A percentile compares a stretch with the other conserved stretches of the same genome.
Evolutionary conservation across 2,113 vertebrate species (phyloP).

Genomic region (Zosterops borbonicus): DNA sequence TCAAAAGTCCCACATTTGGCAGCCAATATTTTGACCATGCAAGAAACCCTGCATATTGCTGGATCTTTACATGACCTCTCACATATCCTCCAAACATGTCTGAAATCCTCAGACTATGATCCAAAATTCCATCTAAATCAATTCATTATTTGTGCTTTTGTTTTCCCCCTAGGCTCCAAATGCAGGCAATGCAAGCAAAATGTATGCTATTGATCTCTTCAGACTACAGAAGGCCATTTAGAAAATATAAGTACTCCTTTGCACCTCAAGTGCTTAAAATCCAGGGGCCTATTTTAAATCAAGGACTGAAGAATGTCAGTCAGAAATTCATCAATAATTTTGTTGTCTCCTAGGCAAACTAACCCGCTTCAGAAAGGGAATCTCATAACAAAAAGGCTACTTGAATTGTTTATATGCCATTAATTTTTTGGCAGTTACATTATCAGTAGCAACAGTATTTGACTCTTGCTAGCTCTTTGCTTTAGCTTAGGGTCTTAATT

Average conservation of each 20-base stretch:
- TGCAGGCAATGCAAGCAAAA: neutral
- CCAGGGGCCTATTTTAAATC: neutral
- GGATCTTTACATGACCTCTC: neutral
- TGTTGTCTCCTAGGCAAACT: neutral
- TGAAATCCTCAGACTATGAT: neutral
- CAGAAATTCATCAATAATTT: neutral
- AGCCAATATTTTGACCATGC: neutral
- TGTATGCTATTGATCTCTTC: neutral
- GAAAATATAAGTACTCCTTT: constrained; percentile 9
- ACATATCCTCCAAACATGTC: neutral
- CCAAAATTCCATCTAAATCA: constrained; percentile 23
- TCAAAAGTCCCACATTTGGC: neutral
- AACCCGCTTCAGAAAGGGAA: neutral
- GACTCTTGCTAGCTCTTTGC: constrained; percentile 40
- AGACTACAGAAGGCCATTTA: constrained; percentile 26
- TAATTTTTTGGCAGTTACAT: constrained; percentile 31
- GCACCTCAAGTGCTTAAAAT: neutral
- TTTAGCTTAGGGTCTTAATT: constrained; percentile 56
- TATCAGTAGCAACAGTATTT: constrained; percentile 44
- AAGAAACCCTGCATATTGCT: neutral
- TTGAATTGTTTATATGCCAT: constrained; percentile 27
- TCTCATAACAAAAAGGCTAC: neutral
- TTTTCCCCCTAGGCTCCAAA: constrained; percentile 16
- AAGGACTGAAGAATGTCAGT: neutral
- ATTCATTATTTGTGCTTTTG: constrained; percentile 9